Evolutionary conservation across 2,888 invertebrate species (phyloP), one percentile per base, ranked within the genome.

Genomic region (Tetragonisca angustula): DNA sequence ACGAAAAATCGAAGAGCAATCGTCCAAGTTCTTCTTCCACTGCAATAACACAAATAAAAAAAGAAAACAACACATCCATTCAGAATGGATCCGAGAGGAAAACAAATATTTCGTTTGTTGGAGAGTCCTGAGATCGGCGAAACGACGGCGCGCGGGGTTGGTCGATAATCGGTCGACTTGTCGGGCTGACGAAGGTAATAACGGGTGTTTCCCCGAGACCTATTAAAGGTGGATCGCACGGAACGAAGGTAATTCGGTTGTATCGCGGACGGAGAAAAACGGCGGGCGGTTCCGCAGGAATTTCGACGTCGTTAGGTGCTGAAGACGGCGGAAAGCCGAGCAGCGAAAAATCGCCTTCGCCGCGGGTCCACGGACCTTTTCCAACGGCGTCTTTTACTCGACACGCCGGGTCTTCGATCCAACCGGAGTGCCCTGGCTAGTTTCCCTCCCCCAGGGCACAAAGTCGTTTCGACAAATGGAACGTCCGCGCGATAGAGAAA

Each of bases 381-480:
- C 36, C 43, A 2, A 17, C 13, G 36, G 2, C 64, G 36, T 36
- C 32, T 21, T 32, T 19, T 27, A 19, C 64, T 82, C 71, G 61
- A 61, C 56, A 71, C 59, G 74, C 72, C 17, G 24, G 27, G 4
- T 21, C 19, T 24, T 15, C 52, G 76, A 85, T 88, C 84, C 80
- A 84, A 43, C 43, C 59, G 79, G 54, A 50, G 43, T 54, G 52
- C 9, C 32, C 50, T 73, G 72, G 76, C 81, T 61, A 67, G 82
- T 71, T 82, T 78, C 72, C 70, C 27, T 27, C 84, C 89, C 79
- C 65, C 65, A 77, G 87, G 87, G 85, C 84, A 88, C 87, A 86
- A 89, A 90, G 90, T 91, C 91, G 86, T 93, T 92, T 87, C 90
- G 88, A 88, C 89, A 91, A 93, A 92, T 93, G 90, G 89, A 90